Conservation (phyloP, 2,888 invertebrate genomes). For the Apocheima hispidaria region DNA sequence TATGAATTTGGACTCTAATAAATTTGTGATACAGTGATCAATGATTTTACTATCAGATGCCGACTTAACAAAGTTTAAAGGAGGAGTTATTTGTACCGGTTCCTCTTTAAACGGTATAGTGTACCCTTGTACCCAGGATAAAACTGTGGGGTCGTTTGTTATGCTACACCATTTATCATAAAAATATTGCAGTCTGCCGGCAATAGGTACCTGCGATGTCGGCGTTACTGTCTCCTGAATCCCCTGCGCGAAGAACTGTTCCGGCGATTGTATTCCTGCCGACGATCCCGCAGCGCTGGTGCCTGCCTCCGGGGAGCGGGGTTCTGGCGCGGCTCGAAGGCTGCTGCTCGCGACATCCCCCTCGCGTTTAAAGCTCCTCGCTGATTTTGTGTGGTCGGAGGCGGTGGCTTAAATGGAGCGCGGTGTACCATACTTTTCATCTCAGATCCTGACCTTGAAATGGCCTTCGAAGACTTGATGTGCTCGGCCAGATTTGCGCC, state of each 20-base stretch:
- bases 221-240: background rate
- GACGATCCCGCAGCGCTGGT: background rate
- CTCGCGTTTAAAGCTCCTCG: conserved; percentile 1
- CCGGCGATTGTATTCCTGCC: background rate
- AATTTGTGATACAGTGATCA: background rate
- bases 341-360: background rate
- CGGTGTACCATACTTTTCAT: background rate
- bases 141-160: no score
- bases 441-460: background rate
- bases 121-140: background rate
- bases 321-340: background rate
- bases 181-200: conserved; percentile 1
- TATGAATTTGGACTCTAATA: background rate
- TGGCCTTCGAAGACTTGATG: background rate
- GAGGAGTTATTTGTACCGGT: background rate
- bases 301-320: no score
- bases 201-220: background rate
- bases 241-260: background rate
- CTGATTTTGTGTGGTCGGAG: background rate
- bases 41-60: conserved; percentile 1
- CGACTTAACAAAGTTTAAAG: background rate
- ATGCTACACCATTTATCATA: background rate
- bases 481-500: background rate
- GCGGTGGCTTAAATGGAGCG: background rate
- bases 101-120: background rate